Evolutionary conservation across 2,888 invertebrate species (phyloP), one percentile per base, ranked within the genome.

Genomic region (Limnephilus auricula): DNA sequence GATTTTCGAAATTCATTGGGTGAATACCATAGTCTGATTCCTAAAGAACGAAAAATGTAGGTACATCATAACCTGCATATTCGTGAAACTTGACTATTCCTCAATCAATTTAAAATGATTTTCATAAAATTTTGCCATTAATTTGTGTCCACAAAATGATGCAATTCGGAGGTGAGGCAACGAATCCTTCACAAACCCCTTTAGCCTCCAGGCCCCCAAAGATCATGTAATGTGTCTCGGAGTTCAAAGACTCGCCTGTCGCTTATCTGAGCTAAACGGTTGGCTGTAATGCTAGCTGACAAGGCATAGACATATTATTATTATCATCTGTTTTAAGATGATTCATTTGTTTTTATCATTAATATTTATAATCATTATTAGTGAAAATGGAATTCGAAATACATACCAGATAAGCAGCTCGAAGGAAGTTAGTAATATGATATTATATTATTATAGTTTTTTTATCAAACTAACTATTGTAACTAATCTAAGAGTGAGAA

Each of bases 201-300:
- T 1, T 6, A 65, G 25, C 65, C 65, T 65, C 9, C 65, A n/a
- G 25, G 65, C 65, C 32, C 82, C 82, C 32, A 34, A 82, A 32
- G 34, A 82, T 82, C 82, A 32, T 32, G 82, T 82, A 34, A 82
- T 25, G 82, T 32, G 82, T 37, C 82, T 34, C 32, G 82, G 25
- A 34, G 82, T 32, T 82, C 82, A 82, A 82, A 82, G 82, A 37
- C 25, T 34, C n/a, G 82, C 25, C 37, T 82, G 82, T 37, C 82
- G 34, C 32, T 82, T 34, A 82, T 32, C 82, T 9, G 25, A 2
- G 25, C 65, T 65, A 25, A 65, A 65, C 25, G 25, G 25, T 65
- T 25, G 25, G 18, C 18, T 25, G 18, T 65, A 65, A 65, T 25
- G 65, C 25, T 65, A 65, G 25, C 65, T 6, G 65, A 65, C 65